Percentiles rank a stretch among this genome's conserved stretches.
Evolutionary conservation across 1,140 invertebrate species (phyloP).

Genomic region (Musca domestica): DNA sequence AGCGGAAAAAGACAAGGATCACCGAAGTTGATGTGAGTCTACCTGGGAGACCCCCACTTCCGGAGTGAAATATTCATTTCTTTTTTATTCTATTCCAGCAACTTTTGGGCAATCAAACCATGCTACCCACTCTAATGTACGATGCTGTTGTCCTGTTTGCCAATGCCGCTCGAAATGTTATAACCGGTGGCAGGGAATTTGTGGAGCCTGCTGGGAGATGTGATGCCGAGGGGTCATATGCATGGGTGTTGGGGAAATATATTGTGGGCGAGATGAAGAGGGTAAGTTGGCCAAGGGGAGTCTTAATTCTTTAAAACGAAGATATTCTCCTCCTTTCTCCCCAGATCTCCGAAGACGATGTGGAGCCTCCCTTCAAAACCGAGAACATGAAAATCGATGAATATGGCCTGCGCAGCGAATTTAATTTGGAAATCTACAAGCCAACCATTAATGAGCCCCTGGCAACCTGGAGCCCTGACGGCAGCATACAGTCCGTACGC

Average conservation of each 20-base stretch:
- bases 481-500: conserved; percentile 33
- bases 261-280: conserved; percentile 46
- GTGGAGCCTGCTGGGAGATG: conserved; percentile 36
- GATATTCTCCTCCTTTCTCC: background rate
- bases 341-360: conserved; percentile 47
- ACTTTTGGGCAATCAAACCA: conserved; percentile 42
- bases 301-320: too few relatives aligned
- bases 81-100: conserved; percentile 28
- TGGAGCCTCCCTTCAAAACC: conserved; percentile 45
- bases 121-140: conserved; percentile 60
- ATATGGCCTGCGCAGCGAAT: conserved; percentile 67
- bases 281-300: background rate
- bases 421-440: conserved; percentile 72
- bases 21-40: conserved; percentile 36
- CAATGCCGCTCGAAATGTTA: conserved; percentile 58
- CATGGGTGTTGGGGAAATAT: conserved; percentile 39
- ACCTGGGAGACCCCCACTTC: background rate
- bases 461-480: conserved; percentile 43
- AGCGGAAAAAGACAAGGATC: conserved; percentile 37
- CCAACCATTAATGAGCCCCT: conserved; percentile 47
- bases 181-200: conserved; percentile 34
- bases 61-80: too few relatives aligned
- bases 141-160: conserved; percentile 69
- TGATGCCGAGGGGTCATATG: conserved; percentile 14
- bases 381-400: conserved; percentile 68